Percentiles rank a stretch among this genome's conserved stretches.
Evolutionary conservation across 2,888 invertebrate genomes (phyloP).

Genomic region (Drosophila aldrichi): DNA sequence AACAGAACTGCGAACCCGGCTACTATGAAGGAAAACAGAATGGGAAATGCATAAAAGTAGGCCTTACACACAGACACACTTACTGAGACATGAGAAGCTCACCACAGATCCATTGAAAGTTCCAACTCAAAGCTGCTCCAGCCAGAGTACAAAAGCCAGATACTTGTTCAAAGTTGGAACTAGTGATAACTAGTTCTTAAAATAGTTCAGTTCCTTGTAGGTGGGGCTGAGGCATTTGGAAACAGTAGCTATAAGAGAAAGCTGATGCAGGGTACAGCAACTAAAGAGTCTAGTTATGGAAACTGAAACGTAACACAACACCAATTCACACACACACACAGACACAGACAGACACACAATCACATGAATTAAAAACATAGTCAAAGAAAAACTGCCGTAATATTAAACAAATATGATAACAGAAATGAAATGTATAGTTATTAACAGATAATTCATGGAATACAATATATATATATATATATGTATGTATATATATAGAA

Average conservation of each 20-base stretch:
- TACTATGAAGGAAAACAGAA: conserved; percentile 25
- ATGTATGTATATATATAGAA: not conserved
- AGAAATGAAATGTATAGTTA: conserved; percentile 41
- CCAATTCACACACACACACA: conserved; percentile 4
- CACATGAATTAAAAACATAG: conserved; percentile 21
- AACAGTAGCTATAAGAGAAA: not conserved
- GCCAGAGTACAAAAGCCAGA: conserved; percentile 3
- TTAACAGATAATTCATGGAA: conserved; percentile 22
- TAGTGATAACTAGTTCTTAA: not conserved
- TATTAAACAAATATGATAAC: conserved; percentile 27
- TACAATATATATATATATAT: not conserved
- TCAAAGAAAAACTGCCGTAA: conserved; percentile 53
- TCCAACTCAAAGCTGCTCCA: conserved; percentile 1
- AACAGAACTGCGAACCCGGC: conserved; percentile 16
- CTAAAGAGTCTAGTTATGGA: not conserved
- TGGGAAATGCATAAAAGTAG: conserved; percentile 21
- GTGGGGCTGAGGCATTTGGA: not conserved
- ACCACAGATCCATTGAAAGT: not conserved
- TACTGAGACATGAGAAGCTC: not conserved
- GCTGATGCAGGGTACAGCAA: not conserved
- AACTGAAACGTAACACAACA: conserved; percentile 3
- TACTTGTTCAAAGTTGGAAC: not conserved
- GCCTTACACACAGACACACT: conserved; percentile 15
- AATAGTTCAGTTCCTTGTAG: conserved; percentile 1
- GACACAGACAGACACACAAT: not conserved